Evolutionary conservation across 2,888 invertebrate genomes (phyloP).

Genomic region (Boloria selene): DNA sequence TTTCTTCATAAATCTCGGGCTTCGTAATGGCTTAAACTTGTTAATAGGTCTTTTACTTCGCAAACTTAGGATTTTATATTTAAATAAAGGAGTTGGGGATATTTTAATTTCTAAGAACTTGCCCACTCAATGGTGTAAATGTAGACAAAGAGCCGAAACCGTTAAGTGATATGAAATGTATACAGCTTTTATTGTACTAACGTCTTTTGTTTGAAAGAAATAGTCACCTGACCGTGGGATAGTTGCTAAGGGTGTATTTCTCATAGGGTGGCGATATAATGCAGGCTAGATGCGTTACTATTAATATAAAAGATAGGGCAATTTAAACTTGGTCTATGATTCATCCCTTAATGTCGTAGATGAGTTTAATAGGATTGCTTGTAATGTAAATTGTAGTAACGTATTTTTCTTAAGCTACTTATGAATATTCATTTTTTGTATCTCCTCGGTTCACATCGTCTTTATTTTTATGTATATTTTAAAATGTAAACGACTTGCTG

Average conservation of each 20-base stretch:
- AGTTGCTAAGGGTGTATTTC: constrained; percentile 17
- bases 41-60: constrained; percentile 34
- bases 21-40: constrained; percentile 32
- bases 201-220: constrained; percentile 9
- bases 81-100: constrained; percentile 23
- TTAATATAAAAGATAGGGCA: neutral
- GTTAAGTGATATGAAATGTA: constrained; percentile 4
- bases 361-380: constrained; percentile 5
- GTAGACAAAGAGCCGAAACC: constrained; percentile 7
- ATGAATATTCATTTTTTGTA: no score
- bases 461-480: no score
- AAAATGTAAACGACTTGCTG: no score
- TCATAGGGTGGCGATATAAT: constrained; percentile 9
- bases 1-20: constrained; percentile 15
- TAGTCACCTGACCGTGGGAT: constrained; percentile 24
- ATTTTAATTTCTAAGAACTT: constrained; percentile 12
- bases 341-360: constrained; percentile 1
- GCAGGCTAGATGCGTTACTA: neutral
- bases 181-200: neutral
- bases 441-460: no score
- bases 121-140: neutral
- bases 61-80: constrained; percentile 32
- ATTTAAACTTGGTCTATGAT: constrained; percentile 4
- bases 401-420: constrained; percentile 9
- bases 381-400: constrained; percentile 19